A percentile compares a stretch with the other conserved stretches of the same genome.
Conservation (phyloP, 2,113 vertebrate genomes). For the Emberiza fucata region DNA sequence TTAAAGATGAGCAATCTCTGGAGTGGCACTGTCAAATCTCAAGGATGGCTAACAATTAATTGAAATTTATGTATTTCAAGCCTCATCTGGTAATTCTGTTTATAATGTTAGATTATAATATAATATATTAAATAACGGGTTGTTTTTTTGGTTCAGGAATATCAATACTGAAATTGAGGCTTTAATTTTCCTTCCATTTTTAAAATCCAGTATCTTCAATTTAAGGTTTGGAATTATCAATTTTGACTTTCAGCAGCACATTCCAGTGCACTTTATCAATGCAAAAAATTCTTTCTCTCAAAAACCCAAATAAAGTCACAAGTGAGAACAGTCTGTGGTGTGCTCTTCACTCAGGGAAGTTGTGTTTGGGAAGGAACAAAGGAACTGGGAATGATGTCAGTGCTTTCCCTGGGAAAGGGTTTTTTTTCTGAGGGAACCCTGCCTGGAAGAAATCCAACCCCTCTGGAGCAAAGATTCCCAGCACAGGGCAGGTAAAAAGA, state of each 20-base stretch:
- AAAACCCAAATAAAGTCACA: background rate
- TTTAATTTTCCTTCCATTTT: background rate
- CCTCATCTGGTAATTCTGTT: background rate
- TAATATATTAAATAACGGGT: background rate
- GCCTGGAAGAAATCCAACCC: background rate
- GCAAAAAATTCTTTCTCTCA: background rate
- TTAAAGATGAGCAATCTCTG: background rate
- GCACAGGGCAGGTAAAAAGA: background rate
- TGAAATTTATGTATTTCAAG: background rate
- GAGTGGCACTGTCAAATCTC: background rate
- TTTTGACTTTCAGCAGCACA: background rate
- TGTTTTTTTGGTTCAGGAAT: background rate
- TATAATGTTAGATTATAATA: background rate
- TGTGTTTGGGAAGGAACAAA: background rate
- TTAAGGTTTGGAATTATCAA: background rate
- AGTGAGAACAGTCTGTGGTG: background rate
- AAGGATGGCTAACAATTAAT: background rate
- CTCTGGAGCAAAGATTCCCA: background rate
- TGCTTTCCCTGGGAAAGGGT: background rate
- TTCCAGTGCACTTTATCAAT: background rate
- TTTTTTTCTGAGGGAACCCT: background rate
- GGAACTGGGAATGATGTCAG: background rate
- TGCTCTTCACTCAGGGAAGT: background rate
- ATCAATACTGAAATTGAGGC: background rate
- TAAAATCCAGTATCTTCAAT: background rate